Evolutionary conservation across 2,113 vertebrate species (phyloP).

Genomic region (Cinclus mexicanus): DNA sequence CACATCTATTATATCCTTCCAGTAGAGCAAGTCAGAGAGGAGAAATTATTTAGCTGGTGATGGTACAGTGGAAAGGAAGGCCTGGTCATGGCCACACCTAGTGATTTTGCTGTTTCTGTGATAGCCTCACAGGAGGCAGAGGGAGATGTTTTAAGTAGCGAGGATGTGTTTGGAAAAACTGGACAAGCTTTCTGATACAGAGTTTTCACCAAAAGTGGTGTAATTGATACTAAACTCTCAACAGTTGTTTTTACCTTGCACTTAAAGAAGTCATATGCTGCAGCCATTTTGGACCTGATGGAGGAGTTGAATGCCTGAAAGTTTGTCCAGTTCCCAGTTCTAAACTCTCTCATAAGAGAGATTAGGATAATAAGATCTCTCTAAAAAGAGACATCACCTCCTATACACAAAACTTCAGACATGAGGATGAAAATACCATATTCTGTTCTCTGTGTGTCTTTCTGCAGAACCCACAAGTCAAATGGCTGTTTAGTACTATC

Average conservation of each 20-base stretch:
- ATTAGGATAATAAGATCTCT: not conserved
- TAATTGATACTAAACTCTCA: not conserved
- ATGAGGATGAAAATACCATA: not conserved
- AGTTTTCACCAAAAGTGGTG: not conserved
- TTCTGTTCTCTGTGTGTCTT: not conserved
- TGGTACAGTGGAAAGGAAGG: not conserved
- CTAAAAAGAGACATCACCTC: not conserved
- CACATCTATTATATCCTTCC: not conserved
- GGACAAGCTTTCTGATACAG: not conserved
- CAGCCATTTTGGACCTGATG: not conserved
- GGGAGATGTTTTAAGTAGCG: not conserved
- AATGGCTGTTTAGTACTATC: not conserved
- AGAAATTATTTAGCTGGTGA: not conserved
- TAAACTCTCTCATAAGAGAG: not conserved
- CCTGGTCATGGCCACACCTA: not conserved
- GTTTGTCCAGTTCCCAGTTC: not conserved
- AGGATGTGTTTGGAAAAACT: not conserved
- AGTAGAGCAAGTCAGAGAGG: not conserved
- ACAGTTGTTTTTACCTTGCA: not conserved
- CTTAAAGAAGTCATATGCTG: not conserved
- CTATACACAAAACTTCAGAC: not conserved
- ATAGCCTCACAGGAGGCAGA: not conserved
- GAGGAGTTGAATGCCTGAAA: not conserved
- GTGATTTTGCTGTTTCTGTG: not conserved
- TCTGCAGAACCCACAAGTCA: not conserved